phyloP scores from a whole-genome alignment of 2,888 invertebrate genomes.

The Steinernema hermaphroditum region DNA sequence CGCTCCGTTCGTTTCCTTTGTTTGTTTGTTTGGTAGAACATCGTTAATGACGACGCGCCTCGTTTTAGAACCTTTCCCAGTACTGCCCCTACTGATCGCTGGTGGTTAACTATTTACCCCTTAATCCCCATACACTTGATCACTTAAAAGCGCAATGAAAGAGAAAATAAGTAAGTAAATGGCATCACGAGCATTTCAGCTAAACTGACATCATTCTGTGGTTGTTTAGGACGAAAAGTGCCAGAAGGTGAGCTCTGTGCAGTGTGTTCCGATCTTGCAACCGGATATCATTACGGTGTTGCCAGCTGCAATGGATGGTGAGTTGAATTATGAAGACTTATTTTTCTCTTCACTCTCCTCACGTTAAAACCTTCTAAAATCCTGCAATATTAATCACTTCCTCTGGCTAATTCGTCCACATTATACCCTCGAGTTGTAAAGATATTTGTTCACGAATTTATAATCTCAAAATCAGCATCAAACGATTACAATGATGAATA shows the following conservation, averaged over 20 bases:
- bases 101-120: constrained; percentile 26
- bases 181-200: not conserved
- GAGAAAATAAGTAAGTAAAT: constrained; percentile 29
- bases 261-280: constrained; percentile 64
- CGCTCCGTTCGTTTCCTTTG: not conserved
- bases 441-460: no score
- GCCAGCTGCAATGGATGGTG: constrained; percentile 65
- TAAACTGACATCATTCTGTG: not conserved
- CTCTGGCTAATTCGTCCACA: no score
- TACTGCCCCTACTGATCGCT: not conserved
- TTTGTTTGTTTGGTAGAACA: not conserved
- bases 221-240: constrained; percentile 44
- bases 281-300: constrained; percentile 60
- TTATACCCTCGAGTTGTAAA: no score
- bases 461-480: no score
- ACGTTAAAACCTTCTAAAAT: no score
- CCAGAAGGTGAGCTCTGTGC: constrained; percentile 62
- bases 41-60: not conserved
- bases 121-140: not conserved
- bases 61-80: not conserved
- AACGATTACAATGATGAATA: no score
- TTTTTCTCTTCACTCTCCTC: not conserved
- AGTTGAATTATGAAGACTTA: constrained; percentile 35
- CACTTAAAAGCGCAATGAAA: constrained; percentile 19
- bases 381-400: no score